Conservation (phyloP, 1,140 invertebrate genomes). For the Heliconius hewitsoni region DNA sequence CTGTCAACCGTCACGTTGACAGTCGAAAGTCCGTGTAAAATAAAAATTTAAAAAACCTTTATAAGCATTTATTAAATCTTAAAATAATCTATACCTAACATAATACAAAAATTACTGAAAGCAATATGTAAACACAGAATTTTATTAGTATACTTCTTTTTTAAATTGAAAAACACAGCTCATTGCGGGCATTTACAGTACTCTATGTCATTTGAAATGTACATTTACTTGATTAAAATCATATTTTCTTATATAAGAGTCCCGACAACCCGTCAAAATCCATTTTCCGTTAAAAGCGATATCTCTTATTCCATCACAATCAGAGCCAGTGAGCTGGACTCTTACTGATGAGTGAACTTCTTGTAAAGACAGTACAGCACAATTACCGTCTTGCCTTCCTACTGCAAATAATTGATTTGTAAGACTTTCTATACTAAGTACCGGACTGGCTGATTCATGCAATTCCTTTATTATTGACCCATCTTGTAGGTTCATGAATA, state of each 20-base stretch:
- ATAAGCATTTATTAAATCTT: constrained; percentile 7
- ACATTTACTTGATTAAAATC: constrained; percentile 73
- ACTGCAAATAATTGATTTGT: constrained; percentile 72
- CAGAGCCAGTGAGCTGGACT: constrained; percentile 85
- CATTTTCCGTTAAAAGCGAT: constrained; percentile 81
- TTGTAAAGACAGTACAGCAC: constrained; percentile 72
- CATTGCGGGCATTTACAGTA: not conserved
- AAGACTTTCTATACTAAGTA: constrained; percentile 65
- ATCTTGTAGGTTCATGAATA: constrained; percentile 57
- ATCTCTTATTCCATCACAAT: constrained; percentile 85
- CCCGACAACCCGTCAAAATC: constrained; percentile 82
- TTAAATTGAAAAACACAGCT: not conserved
- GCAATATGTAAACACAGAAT: not conserved
- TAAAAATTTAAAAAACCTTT: not conserved
- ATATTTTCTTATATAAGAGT: constrained; percentile 83
- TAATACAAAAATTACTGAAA: not conserved
- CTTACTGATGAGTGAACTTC: constrained; percentile 62
- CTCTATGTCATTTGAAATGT: constrained; percentile 62
- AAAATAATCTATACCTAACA: not conserved
- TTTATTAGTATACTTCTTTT: not conserved
- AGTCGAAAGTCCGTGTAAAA: too few relatives aligned
- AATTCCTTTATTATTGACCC: constrained; percentile 61
- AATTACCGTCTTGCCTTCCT: constrained; percentile 84
- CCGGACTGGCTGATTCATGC: constrained; percentile 79
- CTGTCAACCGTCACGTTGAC: too few relatives aligned